Base-by-base conservation (phyloP, 2,888 invertebrate genomes). In the Polia nebulosa region DNA sequence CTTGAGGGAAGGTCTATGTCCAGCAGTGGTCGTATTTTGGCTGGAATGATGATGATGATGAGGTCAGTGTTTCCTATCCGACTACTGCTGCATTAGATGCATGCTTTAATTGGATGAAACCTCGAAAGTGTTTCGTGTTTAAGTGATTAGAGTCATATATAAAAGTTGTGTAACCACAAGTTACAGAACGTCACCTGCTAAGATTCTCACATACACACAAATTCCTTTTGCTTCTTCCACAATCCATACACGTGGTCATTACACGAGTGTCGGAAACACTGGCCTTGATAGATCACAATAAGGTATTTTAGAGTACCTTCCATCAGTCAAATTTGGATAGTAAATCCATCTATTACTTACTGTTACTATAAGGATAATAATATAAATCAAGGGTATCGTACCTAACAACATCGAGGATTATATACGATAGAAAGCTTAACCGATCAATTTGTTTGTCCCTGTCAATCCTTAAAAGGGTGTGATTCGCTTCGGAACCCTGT, bases 351-450 rank as follows among this genome's bases (percentile, higher is more conserved):
- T 20, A 39, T 70, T 36, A 70, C 17, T 27, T 29, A 45, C 22
- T 44, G 17, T 45, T 36, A 7, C 9, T 11, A 8, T 34, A 15
- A 17, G 29, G 36, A 70, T 29, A n/a, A n/a, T n/a, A n/a, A n/a
- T n/a, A 70, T 25, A 72, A 72, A 72, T 29, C 29, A n/a, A 29
- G 39, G 1, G 3, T 1, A 6, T 27, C 17, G 4, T 25, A 29
- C 17, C 20, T 72, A 49, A 49, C 39, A 72, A 39, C 27, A 69
- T 61, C n/a, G 39, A 6, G 32, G 17, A 58, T 49, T 39, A n/a
- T n/a, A n/a, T n/a, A n/a, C n/a, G 39, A 71, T 60, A 22, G 39
- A 27, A 68, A 22, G 63, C 72, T 44, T 36, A 36, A 61, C 41
- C 27, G 34, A 51, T 62, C 34, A 62, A 69, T 69, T 69, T 29